Percentiles rank a stretch among this genome's conserved stretches.
phyloP scores from a whole-genome alignment of 1,140 invertebrate species.

The Drosophila azteca region DNA sequence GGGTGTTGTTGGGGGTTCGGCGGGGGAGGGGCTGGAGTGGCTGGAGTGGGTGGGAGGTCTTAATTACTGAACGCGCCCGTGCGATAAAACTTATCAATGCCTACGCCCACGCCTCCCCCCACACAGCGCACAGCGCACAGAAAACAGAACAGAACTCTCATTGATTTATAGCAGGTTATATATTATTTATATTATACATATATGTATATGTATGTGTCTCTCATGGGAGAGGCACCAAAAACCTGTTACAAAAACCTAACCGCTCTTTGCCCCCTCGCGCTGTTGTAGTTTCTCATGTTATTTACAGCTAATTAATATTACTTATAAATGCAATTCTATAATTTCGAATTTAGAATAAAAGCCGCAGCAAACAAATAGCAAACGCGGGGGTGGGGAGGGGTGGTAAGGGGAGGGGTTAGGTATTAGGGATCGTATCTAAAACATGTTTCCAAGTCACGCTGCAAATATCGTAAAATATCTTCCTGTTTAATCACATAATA shows the following conservation, averaged over 20 bases:
- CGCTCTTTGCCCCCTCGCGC: background rate
- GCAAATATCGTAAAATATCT: slow-evolving; percentile 68
- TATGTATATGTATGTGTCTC: slow-evolving; percentile 39
- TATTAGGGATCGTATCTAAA: slow-evolving; percentile 16
- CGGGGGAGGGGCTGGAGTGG: background rate
- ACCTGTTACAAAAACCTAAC: slow-evolving; percentile 54
- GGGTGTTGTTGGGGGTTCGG: slow-evolving; percentile 3
- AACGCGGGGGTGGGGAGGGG: no score
- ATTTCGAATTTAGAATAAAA: slow-evolving; percentile 75
- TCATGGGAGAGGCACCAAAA: slow-evolving; percentile 47
- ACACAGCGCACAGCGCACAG: background rate
- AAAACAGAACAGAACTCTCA: slow-evolving; percentile 12
- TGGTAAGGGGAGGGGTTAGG: background rate
- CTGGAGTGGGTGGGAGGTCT: no score
- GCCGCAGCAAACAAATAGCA: slow-evolving; percentile 53
- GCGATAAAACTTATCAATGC: slow-evolving; percentile 79
- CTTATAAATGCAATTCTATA: slow-evolving; percentile 81
- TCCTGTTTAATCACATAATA: slow-evolving; percentile 80
- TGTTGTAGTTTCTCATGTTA: slow-evolving; percentile 67
- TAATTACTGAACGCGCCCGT: slow-evolving; percentile 77
- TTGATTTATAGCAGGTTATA: slow-evolving; percentile 77
- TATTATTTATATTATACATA: slow-evolving; percentile 73
- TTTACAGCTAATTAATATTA: slow-evolving; percentile 82
- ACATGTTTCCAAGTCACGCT: slow-evolving; percentile 75
- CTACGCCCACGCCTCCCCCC: slow-evolving; percentile 18